Conservation (phyloP, 2,797 vertebrate genomes). For the Sebastes aleutianus region DNA sequence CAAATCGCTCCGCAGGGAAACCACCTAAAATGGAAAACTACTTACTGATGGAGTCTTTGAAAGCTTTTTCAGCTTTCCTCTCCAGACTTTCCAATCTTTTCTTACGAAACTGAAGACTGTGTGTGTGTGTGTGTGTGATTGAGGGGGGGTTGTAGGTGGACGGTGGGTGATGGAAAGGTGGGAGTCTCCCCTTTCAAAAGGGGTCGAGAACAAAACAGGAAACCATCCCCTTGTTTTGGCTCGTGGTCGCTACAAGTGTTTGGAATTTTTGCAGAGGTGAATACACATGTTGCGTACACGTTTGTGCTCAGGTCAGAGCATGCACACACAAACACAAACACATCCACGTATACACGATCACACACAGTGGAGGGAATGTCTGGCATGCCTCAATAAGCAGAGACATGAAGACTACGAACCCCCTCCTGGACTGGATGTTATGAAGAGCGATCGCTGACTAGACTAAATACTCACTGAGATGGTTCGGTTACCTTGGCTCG, state of each 20-base stretch:
- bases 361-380: conserved; percentile 66
- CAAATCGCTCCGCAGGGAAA: neutral
- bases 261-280: conserved; percentile 71
- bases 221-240: conserved; percentile 75
- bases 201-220: conserved; percentile 76
- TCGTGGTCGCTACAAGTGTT: conserved; percentile 71
- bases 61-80: conserved; percentile 48
- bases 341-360: neutral
- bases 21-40: conserved; percentile 61
- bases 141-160: neutral
- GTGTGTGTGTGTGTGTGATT: neutral
- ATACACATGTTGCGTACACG: conserved; percentile 66
- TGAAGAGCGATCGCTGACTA: conserved; percentile 58
- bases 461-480: conserved; percentile 72
- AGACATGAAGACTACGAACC: conserved; percentile 54
- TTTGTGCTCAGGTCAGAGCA: conserved; percentile 70
- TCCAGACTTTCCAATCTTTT: conserved; percentile 55
- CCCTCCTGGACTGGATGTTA: conserved; percentile 54
- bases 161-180: conserved; percentile 44
- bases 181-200: conserved; percentile 70
- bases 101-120: neutral
- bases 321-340: conserved; percentile 55
- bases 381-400: conserved; percentile 76
- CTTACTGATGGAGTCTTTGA: conserved; percentile 37
- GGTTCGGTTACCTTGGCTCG: conserved; percentile 48